A percentile compares a stretch with the other conserved stretches of the same genome.
phyloP scores from a whole-genome alignment of 92 coral and sea anemone genomes.

The Hydrozoanthus gracilis region DNA sequence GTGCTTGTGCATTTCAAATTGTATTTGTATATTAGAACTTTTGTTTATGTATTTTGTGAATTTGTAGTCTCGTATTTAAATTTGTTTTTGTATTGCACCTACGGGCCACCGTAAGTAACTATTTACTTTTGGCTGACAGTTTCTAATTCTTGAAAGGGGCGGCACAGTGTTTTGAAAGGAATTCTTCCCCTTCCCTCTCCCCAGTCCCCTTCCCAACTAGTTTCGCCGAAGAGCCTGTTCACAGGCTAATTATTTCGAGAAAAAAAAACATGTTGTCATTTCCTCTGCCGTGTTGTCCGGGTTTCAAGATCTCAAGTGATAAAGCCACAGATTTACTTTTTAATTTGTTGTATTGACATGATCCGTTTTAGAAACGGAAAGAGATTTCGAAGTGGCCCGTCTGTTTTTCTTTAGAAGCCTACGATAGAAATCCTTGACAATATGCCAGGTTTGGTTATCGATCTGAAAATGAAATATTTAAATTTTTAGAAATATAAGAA shows the following conservation, averaged over 20 bases:
- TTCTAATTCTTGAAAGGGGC: no score
- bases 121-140: no score
- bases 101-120: no score
- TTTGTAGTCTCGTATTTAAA: no score
- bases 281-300: neutral
- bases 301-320: neutral
- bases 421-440: neutral
- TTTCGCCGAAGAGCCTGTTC: no score
- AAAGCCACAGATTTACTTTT: neutral
- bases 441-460: neutral
- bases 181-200: no score
- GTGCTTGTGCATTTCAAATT: neutral
- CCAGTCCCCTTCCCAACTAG: no score
- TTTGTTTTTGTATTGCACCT: neutral
- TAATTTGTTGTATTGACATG: neutral
- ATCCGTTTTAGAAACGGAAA: neutral
- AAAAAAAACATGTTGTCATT: neutral
- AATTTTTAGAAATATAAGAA: neutral
- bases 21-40: neutral
- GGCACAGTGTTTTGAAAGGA: no score
- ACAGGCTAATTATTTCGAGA: neutral
- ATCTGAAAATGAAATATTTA: neutral
- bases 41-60: no score
- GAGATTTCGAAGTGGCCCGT: neutral
- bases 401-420: neutral